Evolutionary conservation across 2,888 invertebrate genomes (phyloP), one percentile per base, ranked within the genome.

Genomic region (Stictocephala bisonia): DNA sequence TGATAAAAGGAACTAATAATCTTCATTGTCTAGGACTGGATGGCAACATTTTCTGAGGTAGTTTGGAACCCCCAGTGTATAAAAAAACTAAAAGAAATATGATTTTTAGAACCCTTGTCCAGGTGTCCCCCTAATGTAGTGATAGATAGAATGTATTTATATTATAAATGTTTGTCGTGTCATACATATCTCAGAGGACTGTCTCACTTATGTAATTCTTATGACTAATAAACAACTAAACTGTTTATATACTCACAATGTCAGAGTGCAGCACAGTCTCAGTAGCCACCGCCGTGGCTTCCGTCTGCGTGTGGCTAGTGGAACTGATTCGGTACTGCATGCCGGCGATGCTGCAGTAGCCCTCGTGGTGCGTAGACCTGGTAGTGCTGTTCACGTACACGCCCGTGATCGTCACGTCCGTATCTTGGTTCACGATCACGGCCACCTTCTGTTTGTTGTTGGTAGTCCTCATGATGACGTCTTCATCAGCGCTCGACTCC

Each of bases 271-370:
- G 77, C 31, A 79, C 74, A n/a, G 80, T 79, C 74, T 80, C 80
- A 11, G 79, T 77, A 31, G 80, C 76, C 77, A 94, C 90, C 26
- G 94, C 90, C 60, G 94, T 93, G 67, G 94, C 93, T 79, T 94
- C 94, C 11, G 94, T 94, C 84, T 92, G 92, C 73, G 93, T 93
- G 83, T 92, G 92, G 82, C 94, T 94, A 67, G 94, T 94, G 60
- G 94, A 93, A 78, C 93, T 93, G 79, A 94, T 94, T 77, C 94
- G 89, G 83, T 95, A 94, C 85, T 94, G 93, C 93, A 94, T 90
- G 56, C 91, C 91, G 29, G 91, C 90, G 78, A 92, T 94, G 79
- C 93, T 94, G 83, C 94, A 94, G 82, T 91, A 94, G 29, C 93
- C 93, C 83, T 92, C 91, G 82, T 91, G 93, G 81, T 90, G 90